These are phyloP conservation scores for Sula dactylatra DNA, from an alignment of 2,113 vertebrate genomes.

Conservation along the genomic window DNA sequence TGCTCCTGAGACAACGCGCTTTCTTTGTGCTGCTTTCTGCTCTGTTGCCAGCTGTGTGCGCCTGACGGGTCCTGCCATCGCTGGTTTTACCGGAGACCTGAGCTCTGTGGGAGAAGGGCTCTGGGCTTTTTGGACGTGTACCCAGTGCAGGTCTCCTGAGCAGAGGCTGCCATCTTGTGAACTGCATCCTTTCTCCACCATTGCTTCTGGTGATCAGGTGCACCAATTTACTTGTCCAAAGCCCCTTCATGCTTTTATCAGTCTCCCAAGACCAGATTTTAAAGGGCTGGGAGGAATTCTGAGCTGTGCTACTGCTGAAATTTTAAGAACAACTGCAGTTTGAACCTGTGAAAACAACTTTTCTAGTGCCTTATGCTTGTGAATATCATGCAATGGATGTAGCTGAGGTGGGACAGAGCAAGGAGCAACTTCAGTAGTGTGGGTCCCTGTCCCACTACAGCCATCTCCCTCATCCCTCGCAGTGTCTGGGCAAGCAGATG, in stretches of 20 bases:
- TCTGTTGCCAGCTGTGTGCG: not conserved
- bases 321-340: slow-evolving; percentile 3
- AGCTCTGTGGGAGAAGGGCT: not conserved
- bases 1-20: not conserved
- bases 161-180: not conserved
- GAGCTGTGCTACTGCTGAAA: not conserved
- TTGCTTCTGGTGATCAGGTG: not conserved
- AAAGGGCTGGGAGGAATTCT: not conserved
- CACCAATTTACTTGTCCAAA: not conserved
- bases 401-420: not conserved
- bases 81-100: not conserved
- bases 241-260: not conserved
- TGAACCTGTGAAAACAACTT: not conserved
- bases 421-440: not conserved
- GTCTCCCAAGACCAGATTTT: not conserved
- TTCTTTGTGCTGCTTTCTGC: not conserved
- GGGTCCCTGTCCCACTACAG: not conserved
- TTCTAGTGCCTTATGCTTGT: slow-evolving; percentile 63
- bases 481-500: not conserved
- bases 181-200: not conserved
- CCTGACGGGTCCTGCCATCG: accelerated
- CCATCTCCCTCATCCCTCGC: accelerated
- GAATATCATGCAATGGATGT: not conserved
- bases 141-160: not conserved
- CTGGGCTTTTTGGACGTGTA: not conserved